These are phyloP conservation scores for Chelonus formosanus DNA, from an alignment of 2,888 invertebrate species.

Conservation along the genomic window DNA sequence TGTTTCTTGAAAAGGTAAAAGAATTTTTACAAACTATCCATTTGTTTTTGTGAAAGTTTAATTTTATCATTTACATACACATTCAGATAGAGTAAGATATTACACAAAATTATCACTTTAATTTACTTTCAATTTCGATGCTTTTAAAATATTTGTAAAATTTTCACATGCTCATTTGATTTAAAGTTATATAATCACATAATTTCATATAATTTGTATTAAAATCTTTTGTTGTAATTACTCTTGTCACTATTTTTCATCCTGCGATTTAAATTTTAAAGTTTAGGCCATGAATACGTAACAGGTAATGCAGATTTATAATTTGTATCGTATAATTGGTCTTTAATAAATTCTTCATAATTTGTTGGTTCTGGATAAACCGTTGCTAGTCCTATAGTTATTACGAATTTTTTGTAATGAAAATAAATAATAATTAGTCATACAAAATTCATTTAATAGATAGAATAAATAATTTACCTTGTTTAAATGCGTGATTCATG, in stretches of 20 bases:
- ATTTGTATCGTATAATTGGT: conserved; percentile 81
- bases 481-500: conserved; percentile 83
- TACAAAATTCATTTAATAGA: background rate
- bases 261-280: conserved; percentile 49
- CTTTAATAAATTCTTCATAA: conserved; percentile 77
- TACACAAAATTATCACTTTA: no score
- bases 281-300: conserved; percentile 71
- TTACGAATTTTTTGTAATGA: no score
- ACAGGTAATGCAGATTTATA: conserved; percentile 77
- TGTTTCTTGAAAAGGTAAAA: no score
- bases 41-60: no score
- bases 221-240: background rate
- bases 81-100: no score
- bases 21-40: no score
- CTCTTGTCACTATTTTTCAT: background rate
- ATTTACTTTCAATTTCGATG: no score
- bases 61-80: no score
- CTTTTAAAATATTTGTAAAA: no score
- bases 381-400: conserved; percentile 76
- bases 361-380: conserved; percentile 80
- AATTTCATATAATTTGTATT: no score
- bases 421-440: conserved; percentile 27
- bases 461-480: conserved; percentile 54
- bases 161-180: no score
- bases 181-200: no score